A percentile compares a stretch with the other conserved stretches of the same genome.
phyloP scores from a whole-genome alignment of 2,797 vertebrate genomes.

The Otus scops region DNA sequence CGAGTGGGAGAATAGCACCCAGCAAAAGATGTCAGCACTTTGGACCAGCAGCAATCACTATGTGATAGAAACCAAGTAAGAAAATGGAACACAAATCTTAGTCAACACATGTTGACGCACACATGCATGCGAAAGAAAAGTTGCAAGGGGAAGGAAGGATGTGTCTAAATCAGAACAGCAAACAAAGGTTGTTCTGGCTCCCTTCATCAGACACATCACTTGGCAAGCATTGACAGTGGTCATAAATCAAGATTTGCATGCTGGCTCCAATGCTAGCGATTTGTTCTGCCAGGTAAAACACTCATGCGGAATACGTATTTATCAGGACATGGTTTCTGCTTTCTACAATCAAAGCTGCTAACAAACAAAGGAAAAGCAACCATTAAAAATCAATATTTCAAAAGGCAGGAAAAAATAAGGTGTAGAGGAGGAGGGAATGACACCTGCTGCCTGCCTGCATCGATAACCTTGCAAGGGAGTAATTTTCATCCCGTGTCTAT shows the following conservation, averaged over 20 bases:
- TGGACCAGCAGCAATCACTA: constrained; percentile 38
- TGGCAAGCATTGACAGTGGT: constrained; percentile 25
- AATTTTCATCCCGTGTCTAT: not conserved
- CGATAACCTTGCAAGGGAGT: not conserved
- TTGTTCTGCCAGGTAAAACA: constrained; percentile 43
- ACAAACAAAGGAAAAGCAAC: constrained; percentile 12
- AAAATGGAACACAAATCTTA: constrained; percentile 28
- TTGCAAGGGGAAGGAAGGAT: not conserved
- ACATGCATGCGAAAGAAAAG: not conserved
- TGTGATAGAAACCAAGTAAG: constrained; percentile 24
- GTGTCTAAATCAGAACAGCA: constrained; percentile 22
- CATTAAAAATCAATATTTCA: constrained; percentile 6
- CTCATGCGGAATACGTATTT: not conserved
- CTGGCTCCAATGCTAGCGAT: not conserved
- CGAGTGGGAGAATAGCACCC: constrained; percentile 23
- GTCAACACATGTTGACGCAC: not conserved
- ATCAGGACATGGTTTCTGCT: constrained; percentile 6
- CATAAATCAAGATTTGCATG: constrained; percentile 70
- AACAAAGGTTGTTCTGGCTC: constrained; percentile 41
- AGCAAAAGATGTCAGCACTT: constrained; percentile 45
- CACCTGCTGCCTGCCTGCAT: not conserved
- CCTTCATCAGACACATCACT: constrained; percentile 19
- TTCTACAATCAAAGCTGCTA: not conserved
- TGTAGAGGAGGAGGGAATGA: not conserved
- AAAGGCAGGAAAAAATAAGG: not conserved